A percentile compares a stretch with the other conserved stretches of the same genome.
Evolutionary conservation across 2,113 vertebrate species (phyloP).

Genomic region (Megaptera novaeangliae): DNA sequence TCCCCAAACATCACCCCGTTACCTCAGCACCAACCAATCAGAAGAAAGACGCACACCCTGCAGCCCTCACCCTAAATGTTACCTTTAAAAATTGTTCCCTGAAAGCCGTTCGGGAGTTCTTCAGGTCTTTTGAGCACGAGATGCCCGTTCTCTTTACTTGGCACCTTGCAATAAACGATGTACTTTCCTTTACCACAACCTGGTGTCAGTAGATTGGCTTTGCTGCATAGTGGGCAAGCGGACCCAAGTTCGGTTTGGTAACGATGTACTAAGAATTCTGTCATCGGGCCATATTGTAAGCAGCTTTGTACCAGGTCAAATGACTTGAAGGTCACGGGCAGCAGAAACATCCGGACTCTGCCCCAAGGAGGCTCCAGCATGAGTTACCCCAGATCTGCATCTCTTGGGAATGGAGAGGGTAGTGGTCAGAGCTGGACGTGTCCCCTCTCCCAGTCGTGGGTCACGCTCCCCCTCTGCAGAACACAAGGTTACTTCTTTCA

Average conservation of each 20-base stretch:
- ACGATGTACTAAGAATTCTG: fast-evolving
- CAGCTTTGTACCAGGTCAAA: neutral
- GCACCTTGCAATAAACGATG: neutral
- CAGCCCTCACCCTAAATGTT: neutral
- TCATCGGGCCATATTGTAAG: neutral
- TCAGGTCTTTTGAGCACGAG: neutral
- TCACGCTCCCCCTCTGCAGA: neutral
- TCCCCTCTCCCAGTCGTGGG: too few relatives aligned
- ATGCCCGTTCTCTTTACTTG: neutral
- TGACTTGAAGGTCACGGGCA: neutral
- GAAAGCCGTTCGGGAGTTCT: neutral
- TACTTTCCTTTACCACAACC: neutral
- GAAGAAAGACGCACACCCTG: neutral
- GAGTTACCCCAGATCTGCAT: fast-evolving
- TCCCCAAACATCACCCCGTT: neutral
- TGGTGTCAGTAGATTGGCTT: neutral
- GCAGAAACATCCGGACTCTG: neutral
- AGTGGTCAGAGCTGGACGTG: too few relatives aligned
- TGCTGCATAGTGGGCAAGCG: neutral
- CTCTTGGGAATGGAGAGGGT: neutral
- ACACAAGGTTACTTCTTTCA: neutral
- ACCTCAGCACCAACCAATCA: neutral
- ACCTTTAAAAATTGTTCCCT: neutral
- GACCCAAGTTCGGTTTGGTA: too few relatives aligned
- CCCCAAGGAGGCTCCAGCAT: neutral